These are phyloP conservation scores for Ericerus pela DNA, from an alignment of 1,140 invertebrate species.

Conservation along the genomic window DNA sequence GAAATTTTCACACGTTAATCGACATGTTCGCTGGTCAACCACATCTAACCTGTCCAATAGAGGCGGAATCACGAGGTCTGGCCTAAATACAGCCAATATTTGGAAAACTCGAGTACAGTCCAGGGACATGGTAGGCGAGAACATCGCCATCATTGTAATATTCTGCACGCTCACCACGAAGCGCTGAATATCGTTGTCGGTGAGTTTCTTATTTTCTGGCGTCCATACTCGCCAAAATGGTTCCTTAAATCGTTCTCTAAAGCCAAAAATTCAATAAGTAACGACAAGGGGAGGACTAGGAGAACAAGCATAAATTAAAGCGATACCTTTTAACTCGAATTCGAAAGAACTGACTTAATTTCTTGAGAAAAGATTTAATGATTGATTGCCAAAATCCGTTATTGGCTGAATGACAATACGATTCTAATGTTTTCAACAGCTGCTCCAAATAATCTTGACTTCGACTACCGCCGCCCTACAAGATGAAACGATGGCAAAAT, in stretches of 20 bases:
- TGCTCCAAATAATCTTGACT: slow-evolving; percentile 59
- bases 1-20: slow-evolving; percentile 3
- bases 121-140: slow-evolving; percentile 48
- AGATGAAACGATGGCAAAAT: slow-evolving; percentile 16
- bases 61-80: slow-evolving; percentile 66
- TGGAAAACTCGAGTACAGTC: slow-evolving; percentile 54
- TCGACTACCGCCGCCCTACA: slow-evolving; percentile 37
- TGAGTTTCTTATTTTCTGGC: slow-evolving; percentile 52
- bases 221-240: slow-evolving; percentile 50
- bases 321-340: slow-evolving; percentile 41
- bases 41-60: slow-evolving; percentile 52
- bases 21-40: background rate
- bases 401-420: slow-evolving; percentile 83
- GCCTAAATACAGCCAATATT: slow-evolving; percentile 58
- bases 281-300: too few species aligned
- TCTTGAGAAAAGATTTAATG: slow-evolving; percentile 44
- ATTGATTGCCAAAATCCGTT: slow-evolving; percentile 56
- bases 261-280: background rate
- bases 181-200: slow-evolving; percentile 62
- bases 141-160: slow-evolving; percentile 55
- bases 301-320: too few species aligned
- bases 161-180: slow-evolving; percentile 64
- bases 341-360: slow-evolving; percentile 42
- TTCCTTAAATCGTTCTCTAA: slow-evolving; percentile 44
- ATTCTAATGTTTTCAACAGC: slow-evolving; percentile 69